Evolutionary conservation across 2,797 vertebrate genomes (phyloP).

Genomic region (Spheniscus humboldti): DNA sequence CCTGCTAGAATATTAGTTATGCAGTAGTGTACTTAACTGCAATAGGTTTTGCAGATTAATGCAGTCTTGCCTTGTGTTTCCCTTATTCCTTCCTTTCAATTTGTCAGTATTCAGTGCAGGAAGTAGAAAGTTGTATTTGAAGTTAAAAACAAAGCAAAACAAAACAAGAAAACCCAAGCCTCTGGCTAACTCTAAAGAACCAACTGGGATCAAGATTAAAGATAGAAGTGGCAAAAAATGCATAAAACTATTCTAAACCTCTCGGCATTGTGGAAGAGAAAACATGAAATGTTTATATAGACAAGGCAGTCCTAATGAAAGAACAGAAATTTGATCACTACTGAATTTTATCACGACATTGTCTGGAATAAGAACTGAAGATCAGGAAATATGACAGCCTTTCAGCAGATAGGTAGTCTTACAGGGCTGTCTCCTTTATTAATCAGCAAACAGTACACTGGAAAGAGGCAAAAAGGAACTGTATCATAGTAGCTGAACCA

Average conservation of each 20-base stretch:
- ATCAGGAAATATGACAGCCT: neutral
- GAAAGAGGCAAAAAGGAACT: neutral
- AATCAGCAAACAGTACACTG: neutral
- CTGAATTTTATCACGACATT: neutral
- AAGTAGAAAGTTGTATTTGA: constrained; percentile 36
- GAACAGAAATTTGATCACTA: neutral
- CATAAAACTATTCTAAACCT: constrained; percentile 22
- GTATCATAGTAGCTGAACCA: neutral
- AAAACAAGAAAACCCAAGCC: neutral
- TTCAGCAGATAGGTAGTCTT: neutral
- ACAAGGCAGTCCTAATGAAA: constrained; percentile 42
- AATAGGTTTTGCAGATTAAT: neutral
- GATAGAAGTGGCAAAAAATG: neutral
- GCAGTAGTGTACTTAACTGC: neutral
- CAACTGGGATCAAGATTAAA: constrained; percentile 33
- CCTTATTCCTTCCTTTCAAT: neutral
- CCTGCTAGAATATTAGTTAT: neutral
- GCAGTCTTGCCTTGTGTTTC: neutral
- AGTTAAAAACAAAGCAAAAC: constrained; percentile 14
- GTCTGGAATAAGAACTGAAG: neutral
- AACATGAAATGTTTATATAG: constrained; percentile 44
- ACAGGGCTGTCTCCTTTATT: neutral
- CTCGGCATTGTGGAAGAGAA: neutral
- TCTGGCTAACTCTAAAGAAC: constrained; percentile 22
- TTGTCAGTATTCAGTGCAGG: neutral